Evolutionary conservation across 1,140 invertebrate species (phyloP), one percentile per base, ranked within the genome.

Genomic region (Bombus picipes): DNA sequence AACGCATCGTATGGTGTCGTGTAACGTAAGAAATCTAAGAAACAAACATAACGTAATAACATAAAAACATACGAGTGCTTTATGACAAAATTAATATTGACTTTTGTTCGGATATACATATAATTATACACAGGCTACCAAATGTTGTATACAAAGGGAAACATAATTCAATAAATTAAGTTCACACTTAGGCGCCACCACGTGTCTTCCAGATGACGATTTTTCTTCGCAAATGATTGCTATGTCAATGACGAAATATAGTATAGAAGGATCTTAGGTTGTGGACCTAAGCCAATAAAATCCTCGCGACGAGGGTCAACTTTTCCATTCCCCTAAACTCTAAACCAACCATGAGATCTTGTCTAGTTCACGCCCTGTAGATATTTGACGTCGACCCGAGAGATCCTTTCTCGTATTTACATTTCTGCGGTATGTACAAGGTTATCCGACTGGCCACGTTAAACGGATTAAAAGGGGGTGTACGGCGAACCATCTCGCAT

Each of bases 381-480:
- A 77, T 85, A 85, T 90, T 90, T 90, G 88, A 81, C 47, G 32
- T 85, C 65, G 81, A 71, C 62, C 78, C 70, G n/a, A 39, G 59
- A 37, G 81, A 71, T 87, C 47, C 73, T 89, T 87, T 65, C 74
- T 57, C 39, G 59, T 89, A 74, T 89, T 89, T 89, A 82, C 88
- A 74, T 82, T 86, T 43, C 66, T 59, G 76, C 70, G 73, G 74
- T 77, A 70, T 62, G 79, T 78, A n/a, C 85, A 59, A 53, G 77
- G 37, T 53, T 37, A 18, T 34, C 53, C 34, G 59, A 75, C 62
- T 68, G 71, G 65, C 41, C 22, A 32, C 79, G 88, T 87, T 89
- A 89, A 90, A 87, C 85, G 66, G 88, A 90, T 90, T 82, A 88
- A 78, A 72, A 66, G 47, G 28, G 80, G 62, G 81, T 8, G 81